phyloP scores from a whole-genome alignment of 2,113 vertebrate genomes.

The Piaya cayana region DNA sequence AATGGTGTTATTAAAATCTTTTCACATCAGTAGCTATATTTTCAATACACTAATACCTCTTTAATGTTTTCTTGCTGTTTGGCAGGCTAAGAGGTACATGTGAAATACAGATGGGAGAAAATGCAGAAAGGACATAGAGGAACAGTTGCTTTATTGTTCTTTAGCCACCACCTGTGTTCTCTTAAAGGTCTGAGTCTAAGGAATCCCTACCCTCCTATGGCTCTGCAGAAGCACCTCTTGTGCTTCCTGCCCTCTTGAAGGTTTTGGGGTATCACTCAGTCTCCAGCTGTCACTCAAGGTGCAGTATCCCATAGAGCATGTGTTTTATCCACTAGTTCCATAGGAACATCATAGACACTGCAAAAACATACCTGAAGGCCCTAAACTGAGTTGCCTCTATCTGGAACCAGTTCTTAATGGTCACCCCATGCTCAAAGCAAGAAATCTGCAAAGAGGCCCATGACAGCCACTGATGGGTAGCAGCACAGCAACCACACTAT shows the following conservation, averaged over 20 bases:
- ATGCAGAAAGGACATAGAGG: rapidly evolving
- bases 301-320: rapidly evolving
- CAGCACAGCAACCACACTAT: background rate
- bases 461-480: background rate
- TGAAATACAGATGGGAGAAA: background rate
- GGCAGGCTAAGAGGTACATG: background rate
- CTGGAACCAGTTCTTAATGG: background rate
- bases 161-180: background rate
- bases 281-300: background rate
- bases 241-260: background rate
- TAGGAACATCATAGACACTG: background rate
- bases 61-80: background rate
- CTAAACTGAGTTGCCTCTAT: background rate
- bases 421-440: rapidly evolving
- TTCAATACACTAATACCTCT: background rate
- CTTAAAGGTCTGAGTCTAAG: background rate
- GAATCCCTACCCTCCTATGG: background rate
- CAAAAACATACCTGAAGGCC: background rate
- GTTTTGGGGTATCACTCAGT: background rate
- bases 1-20: conserved; percentile 26
- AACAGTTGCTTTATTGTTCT: background rate
- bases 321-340: background rate
- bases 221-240: background rate
- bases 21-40: background rate
- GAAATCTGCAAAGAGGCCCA: background rate